Base-by-base conservation (phyloP, 2,888 invertebrate species). In the Apamea sordens region DNA sequence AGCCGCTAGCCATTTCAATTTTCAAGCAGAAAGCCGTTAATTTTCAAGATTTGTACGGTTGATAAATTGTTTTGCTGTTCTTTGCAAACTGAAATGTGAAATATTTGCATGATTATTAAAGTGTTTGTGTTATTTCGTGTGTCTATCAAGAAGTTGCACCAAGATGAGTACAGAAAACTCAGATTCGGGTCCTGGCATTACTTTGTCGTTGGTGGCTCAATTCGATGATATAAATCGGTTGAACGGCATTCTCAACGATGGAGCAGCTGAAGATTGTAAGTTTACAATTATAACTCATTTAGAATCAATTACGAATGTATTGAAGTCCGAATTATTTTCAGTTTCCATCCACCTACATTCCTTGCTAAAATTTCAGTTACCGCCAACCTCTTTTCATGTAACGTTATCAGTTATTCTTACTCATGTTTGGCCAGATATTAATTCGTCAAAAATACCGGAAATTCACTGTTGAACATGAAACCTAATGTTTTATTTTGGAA, bases 201-300 rank as follows among this genome's bases (percentile, higher is more conserved):
- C 95, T 77, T 94, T 98, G 74, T 98, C 98, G 5, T 94, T 98
- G 79, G 96, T 98, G 84, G 98, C 98, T 32, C 97, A 97, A 90
- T 98, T 98, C 93, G 98, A 98, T 93, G 98, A 98, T 94, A 95
- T 98, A 88, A 97, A 98, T 91, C 97, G 98, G 85, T 97, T 98
- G 90, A 97, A 97, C 85, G 97, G 97, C 89, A 97, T 98, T 70
- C 95, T 98, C 68, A 97, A 97, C 78, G 98, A 98, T 89, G 98
- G 97, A 89, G 97, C 97, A 4, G 97, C 98, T 32, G 98, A 98
- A 94, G 98, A 98, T 96, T 97, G 98, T 98, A 93, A 97, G 97
- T 95, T 73, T 36, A 15, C 8, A 28, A 41, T 24, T 53, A 2
- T 10, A 41, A 47, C 0, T 13, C 5, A 0, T 47, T 36, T 18